These are phyloP conservation scores for Trichechus manatus DNA, from an alignment of 2,113 vertebrate genomes.

Conservation along the genomic window DNA sequence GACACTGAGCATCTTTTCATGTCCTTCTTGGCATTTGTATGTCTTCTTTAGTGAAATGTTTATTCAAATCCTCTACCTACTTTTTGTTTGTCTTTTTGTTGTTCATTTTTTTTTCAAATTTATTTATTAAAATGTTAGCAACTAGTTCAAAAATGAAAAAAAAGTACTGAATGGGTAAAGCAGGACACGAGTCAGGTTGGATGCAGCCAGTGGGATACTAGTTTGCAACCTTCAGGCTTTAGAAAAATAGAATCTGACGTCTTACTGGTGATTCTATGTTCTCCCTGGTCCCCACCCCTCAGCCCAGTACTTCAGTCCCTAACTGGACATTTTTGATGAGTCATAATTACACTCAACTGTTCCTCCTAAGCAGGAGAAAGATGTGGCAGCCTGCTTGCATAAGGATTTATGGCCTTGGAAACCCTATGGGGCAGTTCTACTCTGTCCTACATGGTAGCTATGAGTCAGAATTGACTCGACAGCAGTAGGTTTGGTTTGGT, in stretches of 20 bases:
- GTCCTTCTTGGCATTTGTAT: not conserved
- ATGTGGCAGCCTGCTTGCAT: not conserved
- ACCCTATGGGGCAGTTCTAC: not conserved
- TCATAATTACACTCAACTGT: not conserved
- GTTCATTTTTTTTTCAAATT: not conserved
- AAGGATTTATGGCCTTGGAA: not conserved
- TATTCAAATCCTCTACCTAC: not conserved
- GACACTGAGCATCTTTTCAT: not conserved
- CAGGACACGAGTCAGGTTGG: not conserved
- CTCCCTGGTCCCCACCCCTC: no score
- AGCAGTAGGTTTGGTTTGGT: not conserved
- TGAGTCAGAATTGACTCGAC: not conserved
- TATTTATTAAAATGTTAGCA: not conserved
- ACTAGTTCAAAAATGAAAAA: not conserved
- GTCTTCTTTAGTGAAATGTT: not conserved
- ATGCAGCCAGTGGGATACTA: not conserved
- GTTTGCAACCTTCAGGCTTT: not conserved
- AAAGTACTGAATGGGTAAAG: not conserved
- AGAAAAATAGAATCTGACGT: not conserved
- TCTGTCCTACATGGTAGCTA: not conserved
- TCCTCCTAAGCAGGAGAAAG: not conserved
- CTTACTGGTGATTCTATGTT: not conserved
- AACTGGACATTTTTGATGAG: constrained; percentile 11
- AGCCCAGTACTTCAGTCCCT: not conserved
- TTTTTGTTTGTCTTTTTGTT: not conserved